phyloP scores from a whole-genome alignment of 2,113 vertebrate species.

The Rissa tridactyla region DNA sequence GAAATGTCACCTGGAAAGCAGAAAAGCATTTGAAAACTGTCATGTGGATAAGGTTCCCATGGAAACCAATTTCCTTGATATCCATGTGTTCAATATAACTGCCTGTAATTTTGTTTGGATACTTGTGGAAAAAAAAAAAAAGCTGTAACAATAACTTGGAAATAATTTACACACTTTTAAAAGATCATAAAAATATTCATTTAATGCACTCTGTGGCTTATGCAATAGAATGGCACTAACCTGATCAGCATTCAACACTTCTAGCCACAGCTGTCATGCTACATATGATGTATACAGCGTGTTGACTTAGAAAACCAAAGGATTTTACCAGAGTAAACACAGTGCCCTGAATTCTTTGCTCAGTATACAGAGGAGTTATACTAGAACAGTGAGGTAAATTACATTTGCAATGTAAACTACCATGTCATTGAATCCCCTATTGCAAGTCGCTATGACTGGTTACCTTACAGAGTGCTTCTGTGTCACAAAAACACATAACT shows the following conservation, averaged over 20 bases:
- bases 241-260: not conserved
- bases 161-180: not conserved
- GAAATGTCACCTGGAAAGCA: slow-evolving; percentile 62
- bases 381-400: not conserved
- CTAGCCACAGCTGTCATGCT: not conserved
- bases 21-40: slow-evolving; percentile 48
- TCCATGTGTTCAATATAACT: not conserved
- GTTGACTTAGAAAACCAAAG: not conserved
- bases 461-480: not conserved
- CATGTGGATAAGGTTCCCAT: slow-evolving; percentile 59
- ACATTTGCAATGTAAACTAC: not conserved
- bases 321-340: not conserved
- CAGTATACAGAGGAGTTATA: not conserved
- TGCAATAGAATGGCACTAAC: not conserved
- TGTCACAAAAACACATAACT: not conserved
- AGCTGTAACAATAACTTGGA: not conserved
- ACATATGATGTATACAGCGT: accelerated
- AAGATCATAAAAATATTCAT: not conserved
- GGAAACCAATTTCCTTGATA: slow-evolving; percentile 57
- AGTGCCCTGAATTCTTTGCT: not conserved
- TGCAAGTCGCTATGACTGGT: not conserved
- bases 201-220: not conserved
- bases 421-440: not conserved
- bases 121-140: not conserved
- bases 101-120: slow-evolving; percentile 15